Evolutionary conservation across 2,888 invertebrate species (phyloP).

Genomic region (Rhimphoctona megacephalus): DNA sequence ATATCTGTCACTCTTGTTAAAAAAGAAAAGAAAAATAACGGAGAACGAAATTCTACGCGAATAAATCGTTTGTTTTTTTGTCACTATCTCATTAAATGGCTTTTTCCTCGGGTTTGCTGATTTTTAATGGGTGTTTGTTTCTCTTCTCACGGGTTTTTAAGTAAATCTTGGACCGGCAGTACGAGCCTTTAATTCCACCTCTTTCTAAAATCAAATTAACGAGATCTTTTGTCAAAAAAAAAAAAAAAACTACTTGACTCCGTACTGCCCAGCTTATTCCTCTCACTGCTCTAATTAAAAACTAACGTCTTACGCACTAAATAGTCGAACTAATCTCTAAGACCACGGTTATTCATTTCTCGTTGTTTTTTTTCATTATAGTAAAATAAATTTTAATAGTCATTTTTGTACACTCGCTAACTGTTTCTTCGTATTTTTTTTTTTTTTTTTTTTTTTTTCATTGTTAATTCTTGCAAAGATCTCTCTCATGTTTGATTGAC

Average conservation of each 20-base stretch:
- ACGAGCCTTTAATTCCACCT: slow-evolving; percentile 31
- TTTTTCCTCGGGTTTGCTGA: slow-evolving; percentile 31
- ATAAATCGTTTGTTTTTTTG: slow-evolving; percentile 34
- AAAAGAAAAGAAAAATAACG: slow-evolving; percentile 47
- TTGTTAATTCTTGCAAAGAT: slow-evolving; percentile 31
- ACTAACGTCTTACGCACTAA: slow-evolving; percentile 67
- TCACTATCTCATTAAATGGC: slow-evolving; percentile 37
- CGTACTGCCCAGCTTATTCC: slow-evolving; percentile 21
- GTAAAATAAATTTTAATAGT: slow-evolving; percentile 78
- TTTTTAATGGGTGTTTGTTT: slow-evolving; percentile 14
- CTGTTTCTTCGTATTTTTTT: slow-evolving; percentile 39
- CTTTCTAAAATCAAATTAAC: slow-evolving; percentile 13
- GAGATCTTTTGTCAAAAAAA: slow-evolving; percentile 35
- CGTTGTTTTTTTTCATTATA: slow-evolving; percentile 61
- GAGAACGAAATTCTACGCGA: slow-evolving; percentile 39
- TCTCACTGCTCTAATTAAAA: slow-evolving; percentile 63
- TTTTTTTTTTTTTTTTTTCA: slow-evolving; percentile 25
- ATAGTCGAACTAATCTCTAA: slow-evolving; percentile 60
- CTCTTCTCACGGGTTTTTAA: slow-evolving; percentile 49
- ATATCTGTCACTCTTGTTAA: slow-evolving; percentile 65
- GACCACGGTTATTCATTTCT: slow-evolving; percentile 56
- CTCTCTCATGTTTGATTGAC: slow-evolving; percentile 3
- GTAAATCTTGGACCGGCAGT: slow-evolving; percentile 61
- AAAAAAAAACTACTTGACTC: slow-evolving; percentile 40
- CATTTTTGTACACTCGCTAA: slow-evolving; percentile 77